Evolutionary conservation across 2,888 invertebrate species (phyloP).

Genomic region (Tenthredo amoena): DNA sequence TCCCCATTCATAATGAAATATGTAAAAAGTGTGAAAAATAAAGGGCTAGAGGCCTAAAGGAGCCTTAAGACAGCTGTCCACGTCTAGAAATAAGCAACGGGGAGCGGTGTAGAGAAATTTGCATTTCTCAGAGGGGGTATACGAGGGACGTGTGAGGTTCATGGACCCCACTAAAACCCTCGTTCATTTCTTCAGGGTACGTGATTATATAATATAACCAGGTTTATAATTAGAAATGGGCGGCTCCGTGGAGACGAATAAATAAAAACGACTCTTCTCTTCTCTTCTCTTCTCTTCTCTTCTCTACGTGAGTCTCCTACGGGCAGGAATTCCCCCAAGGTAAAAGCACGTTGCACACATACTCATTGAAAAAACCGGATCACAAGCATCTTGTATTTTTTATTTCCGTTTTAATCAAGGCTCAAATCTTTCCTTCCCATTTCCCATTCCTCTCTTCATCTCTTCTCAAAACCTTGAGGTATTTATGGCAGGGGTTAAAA

Average conservation of each 20-base stretch:
- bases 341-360: neutral
- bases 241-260: conserved; percentile 44
- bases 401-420: too few species aligned
- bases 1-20: neutral
- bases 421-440: too few species aligned
- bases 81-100: neutral
- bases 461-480: too few species aligned
- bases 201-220: conserved; percentile 33
- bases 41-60: neutral
- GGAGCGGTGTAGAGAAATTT: neutral
- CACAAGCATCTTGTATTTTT: neutral
- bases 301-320: neutral
- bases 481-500: too few species aligned
- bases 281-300: neutral
- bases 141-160: conserved; percentile 1
- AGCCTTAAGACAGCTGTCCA: conserved; percentile 18
- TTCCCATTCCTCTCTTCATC: too few species aligned
- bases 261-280: neutral
- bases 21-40: neutral
- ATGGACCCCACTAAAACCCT: neutral
- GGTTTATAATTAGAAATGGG: conserved; percentile 46
- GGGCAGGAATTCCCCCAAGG: neutral
- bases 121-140: conserved; percentile 22
- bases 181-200: neutral
- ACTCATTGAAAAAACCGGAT: neutral